Conservation (phyloP, 2,797 vertebrate genomes). For the Masticophis lateralis region DNA sequence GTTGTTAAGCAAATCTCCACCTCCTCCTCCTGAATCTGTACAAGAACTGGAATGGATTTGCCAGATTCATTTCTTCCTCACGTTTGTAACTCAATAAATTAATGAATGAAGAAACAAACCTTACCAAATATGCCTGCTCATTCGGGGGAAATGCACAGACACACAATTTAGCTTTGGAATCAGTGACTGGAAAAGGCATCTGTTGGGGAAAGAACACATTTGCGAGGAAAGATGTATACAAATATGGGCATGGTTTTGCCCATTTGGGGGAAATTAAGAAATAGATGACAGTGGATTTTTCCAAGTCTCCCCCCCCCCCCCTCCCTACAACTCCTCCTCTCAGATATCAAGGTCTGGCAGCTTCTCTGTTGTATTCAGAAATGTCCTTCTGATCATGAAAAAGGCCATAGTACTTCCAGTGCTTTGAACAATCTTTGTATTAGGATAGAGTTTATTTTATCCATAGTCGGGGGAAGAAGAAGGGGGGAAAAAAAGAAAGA, state of each 20-base stretch:
- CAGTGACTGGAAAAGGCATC: not conserved
- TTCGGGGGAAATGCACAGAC: not conserved
- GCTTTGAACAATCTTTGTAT: not conserved
- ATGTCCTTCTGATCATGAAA: not conserved
- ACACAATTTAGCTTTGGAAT: not conserved
- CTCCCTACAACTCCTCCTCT: too few species aligned
- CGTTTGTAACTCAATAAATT: not conserved
- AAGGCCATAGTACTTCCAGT: not conserved
- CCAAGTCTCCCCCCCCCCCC: not conserved
- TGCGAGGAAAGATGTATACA: not conserved
- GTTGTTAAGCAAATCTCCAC: not conserved
- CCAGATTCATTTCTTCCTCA: not conserved
- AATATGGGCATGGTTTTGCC: not conserved
- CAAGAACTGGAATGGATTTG: not conserved
- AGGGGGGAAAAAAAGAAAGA: not conserved
- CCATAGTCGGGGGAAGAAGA: not conserved
- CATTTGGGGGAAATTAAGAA: not conserved
- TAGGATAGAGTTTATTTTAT: not conserved
- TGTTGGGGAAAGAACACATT: not conserved
- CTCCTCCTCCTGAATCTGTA: not conserved
- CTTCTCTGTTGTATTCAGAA: not conserved
- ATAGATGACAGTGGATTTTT: not conserved
- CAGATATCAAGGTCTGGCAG: not conserved
- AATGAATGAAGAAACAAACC: not conserved
- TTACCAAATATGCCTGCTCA: not conserved